These are phyloP conservation scores for Microtus montanus DNA, from an alignment of 2,113 vertebrate genomes.

Conservation along the genomic window DNA sequence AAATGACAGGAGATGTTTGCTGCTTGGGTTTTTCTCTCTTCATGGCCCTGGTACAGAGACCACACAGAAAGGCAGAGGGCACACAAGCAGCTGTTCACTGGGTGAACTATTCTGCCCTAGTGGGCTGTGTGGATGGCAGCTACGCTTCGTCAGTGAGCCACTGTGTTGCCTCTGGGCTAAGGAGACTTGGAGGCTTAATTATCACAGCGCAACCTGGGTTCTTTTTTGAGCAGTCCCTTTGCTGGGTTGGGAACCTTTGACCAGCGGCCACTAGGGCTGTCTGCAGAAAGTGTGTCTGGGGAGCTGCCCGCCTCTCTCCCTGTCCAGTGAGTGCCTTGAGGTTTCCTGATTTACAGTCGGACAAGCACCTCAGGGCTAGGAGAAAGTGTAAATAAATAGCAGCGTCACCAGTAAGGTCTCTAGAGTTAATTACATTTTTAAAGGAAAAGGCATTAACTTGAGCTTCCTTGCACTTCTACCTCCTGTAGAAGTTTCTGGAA, in stretches of 20 bases:
- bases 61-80: neutral
- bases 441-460: neutral
- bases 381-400: neutral
- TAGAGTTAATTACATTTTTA: neutral
- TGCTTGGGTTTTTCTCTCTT: neutral
- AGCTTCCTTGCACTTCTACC: neutral
- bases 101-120: too few relatives aligned
- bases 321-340: neutral
- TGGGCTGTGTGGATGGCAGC: neutral
- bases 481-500: slow-evolving; percentile 32
- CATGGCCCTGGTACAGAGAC: neutral
- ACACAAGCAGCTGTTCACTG: fast-evolving
- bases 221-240: neutral
- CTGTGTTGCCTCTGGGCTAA: neutral
- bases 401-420: neutral
- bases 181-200: neutral
- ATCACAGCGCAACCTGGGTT: neutral
- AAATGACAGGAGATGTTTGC: neutral
- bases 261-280: neutral
- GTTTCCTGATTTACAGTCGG: slow-evolving; percentile 28
- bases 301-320: neutral
- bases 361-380: neutral
- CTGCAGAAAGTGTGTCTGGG: neutral
- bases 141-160: neutral
- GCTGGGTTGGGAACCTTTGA: neutral